A percentile compares a stretch with the other conserved stretches of the same genome.
Conservation (phyloP, 2,797 vertebrate species). For the Yasuhikotakia modesta region DNA sequence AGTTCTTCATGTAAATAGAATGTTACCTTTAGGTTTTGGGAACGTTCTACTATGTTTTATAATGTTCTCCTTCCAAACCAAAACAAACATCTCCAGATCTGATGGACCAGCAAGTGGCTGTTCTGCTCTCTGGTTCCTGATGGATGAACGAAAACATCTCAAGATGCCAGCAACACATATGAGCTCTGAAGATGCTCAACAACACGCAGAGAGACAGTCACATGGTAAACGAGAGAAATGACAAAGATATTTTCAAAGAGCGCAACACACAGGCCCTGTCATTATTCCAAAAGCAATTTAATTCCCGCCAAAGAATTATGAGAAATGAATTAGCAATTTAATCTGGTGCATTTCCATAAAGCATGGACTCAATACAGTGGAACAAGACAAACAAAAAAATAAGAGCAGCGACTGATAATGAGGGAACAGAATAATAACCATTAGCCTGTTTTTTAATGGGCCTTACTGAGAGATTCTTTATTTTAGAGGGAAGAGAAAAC, state of each 20-base stretch:
- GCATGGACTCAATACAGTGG: constrained; percentile 39
- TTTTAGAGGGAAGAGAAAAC: constrained; percentile 18
- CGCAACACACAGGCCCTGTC: constrained; percentile 36
- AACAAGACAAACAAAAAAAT: constrained; percentile 50
- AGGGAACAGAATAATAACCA: constrained; percentile 45
- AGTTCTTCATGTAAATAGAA: too few species aligned
- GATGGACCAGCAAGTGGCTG: neutral
- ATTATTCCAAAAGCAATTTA: constrained; percentile 53
- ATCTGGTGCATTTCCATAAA: constrained; percentile 53
- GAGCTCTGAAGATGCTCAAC: constrained; percentile 27
- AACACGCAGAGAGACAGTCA: constrained; percentile 12
- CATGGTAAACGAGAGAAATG: constrained; percentile 27
- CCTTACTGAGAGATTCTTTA: constrained; percentile 34
- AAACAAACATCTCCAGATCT: too few species aligned
- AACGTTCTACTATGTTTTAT: too few species aligned
- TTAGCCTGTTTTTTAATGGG: constrained; percentile 53
- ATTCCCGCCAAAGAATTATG: constrained; percentile 45
- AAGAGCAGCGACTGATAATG: constrained; percentile 36
- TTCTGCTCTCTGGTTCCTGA: neutral
- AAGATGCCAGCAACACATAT: neutral
- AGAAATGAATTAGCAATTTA: constrained; percentile 53
- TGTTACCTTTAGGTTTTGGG: too few species aligned
- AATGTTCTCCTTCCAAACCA: too few species aligned
- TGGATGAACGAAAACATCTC: neutral
- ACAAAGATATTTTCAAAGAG: constrained; percentile 42